Conservation (phyloP, 2,888 invertebrate species). For the Parnassius glacialis region DNA sequence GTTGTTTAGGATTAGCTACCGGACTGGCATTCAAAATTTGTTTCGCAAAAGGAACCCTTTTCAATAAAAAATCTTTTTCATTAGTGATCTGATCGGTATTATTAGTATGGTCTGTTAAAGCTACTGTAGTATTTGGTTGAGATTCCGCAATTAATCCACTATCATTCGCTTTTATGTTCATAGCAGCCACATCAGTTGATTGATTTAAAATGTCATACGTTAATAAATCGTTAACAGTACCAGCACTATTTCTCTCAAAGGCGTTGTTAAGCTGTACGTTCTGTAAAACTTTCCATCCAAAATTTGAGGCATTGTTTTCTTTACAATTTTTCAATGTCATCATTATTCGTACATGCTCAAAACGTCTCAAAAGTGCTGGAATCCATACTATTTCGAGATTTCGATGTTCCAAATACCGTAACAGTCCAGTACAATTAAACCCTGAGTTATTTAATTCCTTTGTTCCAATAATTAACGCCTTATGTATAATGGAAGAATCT, state of each 20-base stretch:
- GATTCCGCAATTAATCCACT: background rate
- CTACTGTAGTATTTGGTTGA: constrained; percentile 29
- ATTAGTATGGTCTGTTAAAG: background rate
- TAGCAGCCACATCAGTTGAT: background rate
- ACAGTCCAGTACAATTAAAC: constrained; percentile 55
- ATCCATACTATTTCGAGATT: constrained; percentile 58
- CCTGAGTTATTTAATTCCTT: constrained; percentile 57
- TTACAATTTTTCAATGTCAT: constrained; percentile 42
- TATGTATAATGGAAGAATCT: constrained; percentile 54
- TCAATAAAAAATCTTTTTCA: constrained; percentile 26
- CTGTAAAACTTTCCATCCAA: constrained; percentile 40
- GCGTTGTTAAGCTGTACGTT: constrained; percentile 8
- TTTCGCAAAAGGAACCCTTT: constrained; percentile 33
- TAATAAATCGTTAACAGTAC: constrained; percentile 23
- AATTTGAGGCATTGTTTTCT: constrained; percentile 34
- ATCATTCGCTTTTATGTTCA: background rate
- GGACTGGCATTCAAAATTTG: constrained; percentile 48
- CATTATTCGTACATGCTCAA: constrained; percentile 52
- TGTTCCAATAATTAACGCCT: constrained; percentile 64
- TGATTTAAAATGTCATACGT: background rate
- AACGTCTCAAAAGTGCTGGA: constrained; percentile 31
- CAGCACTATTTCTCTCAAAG: too few relatives aligned
- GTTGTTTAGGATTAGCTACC: constrained; percentile 65
- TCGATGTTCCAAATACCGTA: constrained; percentile 61
- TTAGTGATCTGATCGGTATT: background rate